Conservation (phyloP, 1,140 invertebrate genomes). For the Pseudomyrmex concolor region DNA sequence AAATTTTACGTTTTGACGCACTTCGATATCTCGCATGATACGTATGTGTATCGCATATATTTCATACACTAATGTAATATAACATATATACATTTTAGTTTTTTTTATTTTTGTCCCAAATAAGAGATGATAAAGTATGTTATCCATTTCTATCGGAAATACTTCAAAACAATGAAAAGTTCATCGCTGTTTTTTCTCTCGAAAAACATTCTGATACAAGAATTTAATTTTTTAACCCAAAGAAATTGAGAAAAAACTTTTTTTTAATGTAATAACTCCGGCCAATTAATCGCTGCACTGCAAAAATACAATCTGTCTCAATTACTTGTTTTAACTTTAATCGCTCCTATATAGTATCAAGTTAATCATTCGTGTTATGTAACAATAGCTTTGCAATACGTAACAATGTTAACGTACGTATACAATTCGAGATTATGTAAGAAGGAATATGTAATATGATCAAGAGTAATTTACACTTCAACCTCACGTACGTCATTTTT, state of each 20-base stretch:
- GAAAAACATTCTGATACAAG: background rate
- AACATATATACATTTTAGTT: background rate
- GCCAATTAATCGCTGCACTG: background rate
- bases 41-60: no score
- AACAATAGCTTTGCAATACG: background rate
- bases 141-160: background rate
- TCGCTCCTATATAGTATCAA: background rate
- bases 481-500: background rate
- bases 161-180: background rate
- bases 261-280: no score
- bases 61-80: no score
- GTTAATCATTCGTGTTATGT: background rate
- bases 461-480: background rate
- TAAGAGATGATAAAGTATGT: slow-evolving; percentile 7
- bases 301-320: background rate
- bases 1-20: background rate
- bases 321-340: background rate
- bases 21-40: background rate
- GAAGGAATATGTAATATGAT: background rate
- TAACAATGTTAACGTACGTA: background rate
- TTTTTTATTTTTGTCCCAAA: background rate
- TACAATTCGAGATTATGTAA: background rate
- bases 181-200: background rate
- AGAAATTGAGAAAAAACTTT: no score
- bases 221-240: background rate